These are phyloP conservation scores for Microctonus hyperodae DNA, from an alignment of 2,888 invertebrate genomes.

Conservation along the genomic window DNA sequence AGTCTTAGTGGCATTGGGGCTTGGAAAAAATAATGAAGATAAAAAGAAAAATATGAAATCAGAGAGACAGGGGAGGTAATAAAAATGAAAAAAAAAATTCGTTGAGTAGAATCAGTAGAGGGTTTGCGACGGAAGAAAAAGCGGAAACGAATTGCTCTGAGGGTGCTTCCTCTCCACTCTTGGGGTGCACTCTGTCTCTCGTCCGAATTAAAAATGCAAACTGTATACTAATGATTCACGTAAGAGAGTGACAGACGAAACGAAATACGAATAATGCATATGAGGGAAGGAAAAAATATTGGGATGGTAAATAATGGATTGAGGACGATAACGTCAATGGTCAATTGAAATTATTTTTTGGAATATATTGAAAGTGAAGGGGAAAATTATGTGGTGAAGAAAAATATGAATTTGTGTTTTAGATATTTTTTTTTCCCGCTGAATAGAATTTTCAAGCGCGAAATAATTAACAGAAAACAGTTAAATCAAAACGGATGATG, in stretches of 20 bases:
- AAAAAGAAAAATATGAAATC: neutral
- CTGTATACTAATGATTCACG: constrained; percentile 32
- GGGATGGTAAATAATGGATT: constrained; percentile 47
- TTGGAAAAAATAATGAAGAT: constrained; percentile 16
- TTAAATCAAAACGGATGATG: constrained; percentile 19
- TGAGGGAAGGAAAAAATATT: neutral
- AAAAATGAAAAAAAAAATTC: constrained; percentile 6
- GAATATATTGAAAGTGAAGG: neutral
- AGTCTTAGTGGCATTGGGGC: constrained; percentile 19
- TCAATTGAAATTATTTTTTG: constrained; percentile 26
- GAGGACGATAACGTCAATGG: constrained; percentile 43
- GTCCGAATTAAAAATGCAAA: constrained; percentile 49
- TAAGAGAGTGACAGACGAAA: constrained; percentile 14
- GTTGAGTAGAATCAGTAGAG: neutral
- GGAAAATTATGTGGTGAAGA: neutral
- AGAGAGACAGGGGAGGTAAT: neutral
- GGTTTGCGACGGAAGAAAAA: constrained; percentile 36
- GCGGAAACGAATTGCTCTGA: constrained; percentile 34
- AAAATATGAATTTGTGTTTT: neutral
- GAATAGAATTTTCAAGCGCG: constrained; percentile 18
- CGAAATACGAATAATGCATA: neutral
- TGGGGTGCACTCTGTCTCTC: neutral
- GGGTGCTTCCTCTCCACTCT: constrained; percentile 8
- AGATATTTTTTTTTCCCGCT: neutral
- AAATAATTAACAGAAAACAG: constrained; percentile 11